Evolutionary conservation across 1,140 invertebrate species (phyloP).

Genomic region (Araneus ventricosus): DNA sequence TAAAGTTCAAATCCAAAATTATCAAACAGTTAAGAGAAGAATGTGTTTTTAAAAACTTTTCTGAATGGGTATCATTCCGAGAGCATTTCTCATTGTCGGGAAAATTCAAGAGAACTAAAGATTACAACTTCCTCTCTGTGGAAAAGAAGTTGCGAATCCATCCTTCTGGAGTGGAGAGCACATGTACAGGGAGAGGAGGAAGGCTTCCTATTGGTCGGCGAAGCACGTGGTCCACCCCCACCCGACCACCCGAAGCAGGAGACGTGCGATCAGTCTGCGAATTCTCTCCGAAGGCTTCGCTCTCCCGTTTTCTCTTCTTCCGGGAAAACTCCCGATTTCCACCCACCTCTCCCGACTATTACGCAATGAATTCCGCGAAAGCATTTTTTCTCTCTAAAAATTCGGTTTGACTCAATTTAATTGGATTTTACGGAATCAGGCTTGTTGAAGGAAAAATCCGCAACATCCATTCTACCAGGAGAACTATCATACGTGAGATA

Average conservation of each 20-base stretch:
- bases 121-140: too few relatives aligned
- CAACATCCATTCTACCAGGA: neutral
- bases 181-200: slow-evolving; percentile 10
- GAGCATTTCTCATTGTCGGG: too few relatives aligned
- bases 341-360: neutral
- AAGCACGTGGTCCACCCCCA: slow-evolving; percentile 38
- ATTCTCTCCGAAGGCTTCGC: neutral
- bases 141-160: too few relatives aligned
- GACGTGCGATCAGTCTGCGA: neutral
- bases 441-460: neutral
- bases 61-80: too few relatives aligned
- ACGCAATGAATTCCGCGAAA: neutral
- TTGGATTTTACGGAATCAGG: neutral
- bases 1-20: too few relatives aligned
- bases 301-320: neutral
- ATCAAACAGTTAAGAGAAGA: too few relatives aligned
- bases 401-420: neutral
- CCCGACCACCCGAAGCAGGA: neutral
- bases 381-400: neutral
- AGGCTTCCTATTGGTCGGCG: slow-evolving; percentile 1
- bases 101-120: too few relatives aligned
- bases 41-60: too few relatives aligned
- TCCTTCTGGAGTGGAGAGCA: neutral
- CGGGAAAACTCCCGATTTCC: neutral
- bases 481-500: neutral